Percentiles rank a stretch among this genome's conserved stretches.
Conservation (phyloP, 1,140 invertebrate genomes). For the Meloidogyne hapla region DNA sequence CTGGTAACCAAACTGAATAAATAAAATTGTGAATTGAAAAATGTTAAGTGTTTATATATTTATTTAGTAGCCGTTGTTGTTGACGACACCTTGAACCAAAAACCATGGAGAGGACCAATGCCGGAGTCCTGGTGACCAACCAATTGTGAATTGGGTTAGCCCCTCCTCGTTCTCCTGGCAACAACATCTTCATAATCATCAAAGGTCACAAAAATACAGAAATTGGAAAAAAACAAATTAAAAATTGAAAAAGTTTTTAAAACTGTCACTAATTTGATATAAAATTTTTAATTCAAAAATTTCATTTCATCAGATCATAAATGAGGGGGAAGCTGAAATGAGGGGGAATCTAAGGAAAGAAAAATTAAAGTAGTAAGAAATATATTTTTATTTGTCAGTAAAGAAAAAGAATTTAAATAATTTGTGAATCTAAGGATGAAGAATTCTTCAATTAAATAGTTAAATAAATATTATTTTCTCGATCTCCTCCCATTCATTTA, state of each 20-base stretch:
- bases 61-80: background rate
- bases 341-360: too few species aligned
- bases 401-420: background rate
- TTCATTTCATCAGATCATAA: too few species aligned
- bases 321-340: too few species aligned
- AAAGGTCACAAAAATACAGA: background rate
- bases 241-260: too few species aligned
- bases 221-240: too few species aligned
- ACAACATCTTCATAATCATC: background rate
- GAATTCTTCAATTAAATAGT: too few species aligned
- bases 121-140: slow-evolving; percentile 1
- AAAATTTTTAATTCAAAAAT: too few species aligned
- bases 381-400: too few species aligned
- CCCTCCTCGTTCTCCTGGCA: slow-evolving; percentile 1
- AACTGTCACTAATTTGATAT: too few species aligned
- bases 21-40: background rate
- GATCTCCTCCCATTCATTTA: background rate
- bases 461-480: background rate
- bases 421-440: background rate
- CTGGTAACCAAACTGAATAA: background rate
- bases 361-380: too few species aligned
- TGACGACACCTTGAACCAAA: slow-evolving; percentile 1
- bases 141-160: background rate
- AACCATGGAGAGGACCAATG: background rate
- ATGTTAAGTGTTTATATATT: background rate